Evolutionary conservation across 1,140 invertebrate species (phyloP).

Genomic region (Drosophila leontia): DNA sequence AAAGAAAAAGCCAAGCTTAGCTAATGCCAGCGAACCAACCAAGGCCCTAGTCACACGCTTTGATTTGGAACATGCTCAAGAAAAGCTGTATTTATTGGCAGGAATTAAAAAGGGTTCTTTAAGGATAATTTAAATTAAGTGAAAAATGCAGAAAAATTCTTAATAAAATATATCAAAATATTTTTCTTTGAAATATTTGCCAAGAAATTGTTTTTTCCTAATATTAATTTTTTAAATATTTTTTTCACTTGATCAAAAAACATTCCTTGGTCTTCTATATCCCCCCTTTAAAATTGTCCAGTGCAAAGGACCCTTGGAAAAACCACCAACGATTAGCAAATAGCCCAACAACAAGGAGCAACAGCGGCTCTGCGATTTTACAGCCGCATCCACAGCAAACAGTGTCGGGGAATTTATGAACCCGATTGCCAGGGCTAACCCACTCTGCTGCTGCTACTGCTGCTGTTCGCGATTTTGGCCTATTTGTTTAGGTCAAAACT

Average conservation of each 20-base stretch:
- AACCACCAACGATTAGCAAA: slow-evolving; percentile 27
- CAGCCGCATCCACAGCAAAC: slow-evolving; percentile 33
- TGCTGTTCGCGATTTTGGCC: slow-evolving; percentile 24
- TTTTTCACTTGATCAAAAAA: background rate
- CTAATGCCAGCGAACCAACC: slow-evolving; percentile 9
- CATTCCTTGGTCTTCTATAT: background rate
- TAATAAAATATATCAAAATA: too few relatives aligned
- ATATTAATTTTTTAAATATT: too few relatives aligned
- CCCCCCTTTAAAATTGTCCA: background rate
- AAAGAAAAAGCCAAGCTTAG: slow-evolving; percentile 32
- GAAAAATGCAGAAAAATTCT: too few relatives aligned
- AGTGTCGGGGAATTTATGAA: slow-evolving; percentile 29
- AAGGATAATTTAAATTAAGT: too few relatives aligned
- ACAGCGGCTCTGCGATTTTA: slow-evolving; percentile 23
- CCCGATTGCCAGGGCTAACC: slow-evolving; percentile 21
- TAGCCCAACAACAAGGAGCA: slow-evolving; percentile 25
- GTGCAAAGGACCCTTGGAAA: slow-evolving; percentile 22
- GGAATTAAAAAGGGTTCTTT: too few relatives aligned
- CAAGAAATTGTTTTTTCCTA: too few relatives aligned
- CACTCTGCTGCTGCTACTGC: slow-evolving; percentile 1
- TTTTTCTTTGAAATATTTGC: too few relatives aligned
- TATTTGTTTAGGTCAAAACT: slow-evolving; percentile 69
- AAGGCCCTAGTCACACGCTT: slow-evolving; percentile 9
- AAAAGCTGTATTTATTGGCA: background rate
- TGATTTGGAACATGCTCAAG: background rate